A percentile compares a stretch with the other conserved stretches of the same genome.
Evolutionary conservation across 2,113 vertebrate genomes (phyloP).

Genomic region (Columbina picui): DNA sequence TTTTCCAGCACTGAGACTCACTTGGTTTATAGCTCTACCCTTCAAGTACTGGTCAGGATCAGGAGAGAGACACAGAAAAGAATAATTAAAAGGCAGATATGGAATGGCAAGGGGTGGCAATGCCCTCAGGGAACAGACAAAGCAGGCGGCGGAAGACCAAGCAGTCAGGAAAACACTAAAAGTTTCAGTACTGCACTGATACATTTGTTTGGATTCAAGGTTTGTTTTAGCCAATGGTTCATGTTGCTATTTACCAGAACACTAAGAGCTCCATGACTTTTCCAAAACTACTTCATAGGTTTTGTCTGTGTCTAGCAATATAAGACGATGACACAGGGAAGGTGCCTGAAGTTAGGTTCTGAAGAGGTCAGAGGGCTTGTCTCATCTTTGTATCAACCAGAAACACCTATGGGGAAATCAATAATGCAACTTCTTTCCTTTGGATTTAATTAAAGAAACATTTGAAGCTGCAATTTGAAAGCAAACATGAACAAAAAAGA

Average conservation of each 20-base stretch:
- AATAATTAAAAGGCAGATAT: background rate
- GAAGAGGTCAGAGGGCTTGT: conserved; percentile 3
- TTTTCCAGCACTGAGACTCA: background rate
- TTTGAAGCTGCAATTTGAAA: conserved; percentile 25
- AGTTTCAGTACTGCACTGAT: background rate
- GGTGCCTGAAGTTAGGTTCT: background rate
- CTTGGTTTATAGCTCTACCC: background rate
- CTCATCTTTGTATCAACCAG: background rate
- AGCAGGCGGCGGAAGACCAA: background rate
- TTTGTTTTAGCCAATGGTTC: background rate
- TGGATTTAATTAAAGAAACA: conserved; percentile 50
- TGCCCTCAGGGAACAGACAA: background rate
- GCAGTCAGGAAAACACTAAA: background rate
- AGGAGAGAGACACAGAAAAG: background rate
- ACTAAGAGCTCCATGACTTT: background rate
- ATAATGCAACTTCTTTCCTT: conserved; percentile 9
- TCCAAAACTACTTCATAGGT: background rate
- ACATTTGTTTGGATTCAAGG: background rate
- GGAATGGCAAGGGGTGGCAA: background rate
- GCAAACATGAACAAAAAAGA: background rate
- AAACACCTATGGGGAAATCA: conserved; percentile 7
- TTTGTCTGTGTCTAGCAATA: background rate
- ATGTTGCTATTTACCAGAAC: background rate
- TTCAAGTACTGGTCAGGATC: background rate
- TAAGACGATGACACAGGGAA: background rate